Conservation (phyloP, 2,888 invertebrate species). For the Cyclophora punctaria region DNA sequence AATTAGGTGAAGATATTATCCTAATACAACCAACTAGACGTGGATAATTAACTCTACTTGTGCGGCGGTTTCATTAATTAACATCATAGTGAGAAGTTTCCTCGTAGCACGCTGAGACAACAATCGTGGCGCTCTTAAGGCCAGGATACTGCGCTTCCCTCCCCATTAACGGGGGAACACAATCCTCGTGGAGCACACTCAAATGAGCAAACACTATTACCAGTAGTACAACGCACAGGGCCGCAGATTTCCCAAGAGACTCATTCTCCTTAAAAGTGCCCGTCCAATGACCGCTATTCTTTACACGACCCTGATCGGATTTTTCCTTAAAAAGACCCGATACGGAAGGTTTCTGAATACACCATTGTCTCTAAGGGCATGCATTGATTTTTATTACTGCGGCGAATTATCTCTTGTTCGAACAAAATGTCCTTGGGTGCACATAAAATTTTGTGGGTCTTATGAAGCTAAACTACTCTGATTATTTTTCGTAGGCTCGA, state of each 20-base stretch:
- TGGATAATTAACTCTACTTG: neutral
- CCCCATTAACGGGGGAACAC: conserved; percentile 48
- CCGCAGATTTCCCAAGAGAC: conserved; percentile 66
- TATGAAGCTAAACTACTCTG: too few relatives aligned
- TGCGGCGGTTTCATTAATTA: neutral
- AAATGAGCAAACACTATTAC: conserved; percentile 73
- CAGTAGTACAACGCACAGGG: conserved; percentile 46
- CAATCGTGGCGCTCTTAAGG: conserved; percentile 22
- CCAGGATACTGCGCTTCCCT: conserved; percentile 15
- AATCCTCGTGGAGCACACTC: conserved; percentile 59
- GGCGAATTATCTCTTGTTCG: neutral
- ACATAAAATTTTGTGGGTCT: too few relatives aligned
- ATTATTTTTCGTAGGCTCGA: too few relatives aligned
- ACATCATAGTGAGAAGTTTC: neutral
- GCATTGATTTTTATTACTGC: neutral
- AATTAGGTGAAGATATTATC: conserved; percentile 20
- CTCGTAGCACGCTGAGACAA: conserved; percentile 2
- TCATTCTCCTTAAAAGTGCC: conserved; percentile 64
- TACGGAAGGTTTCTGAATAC: conserved; percentile 11
- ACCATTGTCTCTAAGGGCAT: neutral
- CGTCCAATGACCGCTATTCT: conserved; percentile 56
- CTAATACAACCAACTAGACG: neutral
- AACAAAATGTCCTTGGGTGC: too few relatives aligned
- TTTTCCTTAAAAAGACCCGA: conserved; percentile 29
- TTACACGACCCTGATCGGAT: conserved; percentile 31